Base-by-base conservation (phyloP, 2,113 vertebrate species). In the Melanostigma gelatinosum region DNA sequence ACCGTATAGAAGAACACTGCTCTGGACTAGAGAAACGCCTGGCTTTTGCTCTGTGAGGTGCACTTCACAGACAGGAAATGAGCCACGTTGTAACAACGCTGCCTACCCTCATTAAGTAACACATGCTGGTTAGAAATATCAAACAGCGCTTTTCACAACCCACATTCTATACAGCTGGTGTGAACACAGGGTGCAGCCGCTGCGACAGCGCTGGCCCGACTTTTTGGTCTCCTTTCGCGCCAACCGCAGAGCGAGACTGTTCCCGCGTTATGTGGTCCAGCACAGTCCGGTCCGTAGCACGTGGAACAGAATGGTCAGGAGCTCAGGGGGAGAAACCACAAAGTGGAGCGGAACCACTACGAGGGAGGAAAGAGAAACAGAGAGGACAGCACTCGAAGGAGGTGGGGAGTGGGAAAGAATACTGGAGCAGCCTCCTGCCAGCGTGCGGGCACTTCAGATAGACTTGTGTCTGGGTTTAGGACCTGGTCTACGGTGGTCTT, bases 391-490 rank as follows among this genome's bases (percentile, higher is more conserved):
- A 68, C 69, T n/a, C 34, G 58, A 63, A 75, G 68, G 34, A 85
- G 76, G 27, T 72, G 36, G 50, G 7, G 74, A 76, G 76, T 32
- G 57, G 44, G 63, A 44, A 57, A 73, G 72, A 69, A 69, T 48
- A 96, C 84, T 90, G 95, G 95, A 96, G 94, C 95, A 85, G 92
- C 94, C 95, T 83, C 94, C 96, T 96, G 96, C 96, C 96, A 72
- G 85, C 40, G 73, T 79, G 63, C 44, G 97, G 96, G 96, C 96
- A 97, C 97, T 97, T 96, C 94, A 95, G 95, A 88, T 73, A 84
- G 83, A 82, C 80, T n/a, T 57, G 80, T 60, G 75, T 79, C 74
- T 86, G 67, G 42, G 75, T 82, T 22, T 79, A 34, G 62, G 42
- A 34, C 84, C 89, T 79, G 52, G 85, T 87, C 76, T 86, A 86